Percentiles rank a stretch among this genome's conserved stretches.
These are phyloP conservation scores for Allolobophora icterica DNA, from an alignment of 2,888 invertebrate species.

Conservation along the genomic window DNA sequence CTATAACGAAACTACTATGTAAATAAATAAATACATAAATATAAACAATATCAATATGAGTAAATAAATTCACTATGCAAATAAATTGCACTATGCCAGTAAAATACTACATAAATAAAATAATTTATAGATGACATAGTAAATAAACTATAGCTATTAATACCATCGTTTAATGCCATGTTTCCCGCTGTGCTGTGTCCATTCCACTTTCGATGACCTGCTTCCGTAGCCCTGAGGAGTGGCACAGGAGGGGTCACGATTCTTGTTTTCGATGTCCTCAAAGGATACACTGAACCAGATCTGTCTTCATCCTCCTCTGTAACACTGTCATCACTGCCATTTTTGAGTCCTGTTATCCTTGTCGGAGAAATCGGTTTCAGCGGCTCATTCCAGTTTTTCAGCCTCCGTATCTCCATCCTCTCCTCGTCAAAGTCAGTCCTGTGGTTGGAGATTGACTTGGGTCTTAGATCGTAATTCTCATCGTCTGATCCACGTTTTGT, in stretches of 20 bases:
- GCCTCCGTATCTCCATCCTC: neutral
- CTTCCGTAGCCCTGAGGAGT: neutral
- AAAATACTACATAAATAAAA: no score
- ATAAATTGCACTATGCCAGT: no score
- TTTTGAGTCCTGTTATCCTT: neutral
- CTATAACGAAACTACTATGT: no score
- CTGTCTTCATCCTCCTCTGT: neutral
- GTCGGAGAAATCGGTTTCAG: constrained; percentile 22
- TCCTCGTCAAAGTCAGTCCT: neutral
- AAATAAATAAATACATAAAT: no score
- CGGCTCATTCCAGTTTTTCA: neutral
- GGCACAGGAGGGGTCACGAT: constrained; percentile 3
- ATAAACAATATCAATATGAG: no score
- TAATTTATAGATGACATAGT: no score
- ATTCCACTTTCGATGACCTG: neutral
- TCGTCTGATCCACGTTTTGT: neutral
- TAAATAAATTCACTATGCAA: no score
- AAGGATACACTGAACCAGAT: neutral
- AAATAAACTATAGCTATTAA: neutral
- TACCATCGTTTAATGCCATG: neutral
- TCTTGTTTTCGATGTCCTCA: neutral
- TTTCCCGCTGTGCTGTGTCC: neutral
- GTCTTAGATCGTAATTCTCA: neutral
- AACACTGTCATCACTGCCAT: neutral
- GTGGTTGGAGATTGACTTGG: neutral